These are phyloP conservation scores for Camptogramma bilineatum DNA, from an alignment of 2,888 invertebrate genomes.

Conservation along the genomic window DNA sequence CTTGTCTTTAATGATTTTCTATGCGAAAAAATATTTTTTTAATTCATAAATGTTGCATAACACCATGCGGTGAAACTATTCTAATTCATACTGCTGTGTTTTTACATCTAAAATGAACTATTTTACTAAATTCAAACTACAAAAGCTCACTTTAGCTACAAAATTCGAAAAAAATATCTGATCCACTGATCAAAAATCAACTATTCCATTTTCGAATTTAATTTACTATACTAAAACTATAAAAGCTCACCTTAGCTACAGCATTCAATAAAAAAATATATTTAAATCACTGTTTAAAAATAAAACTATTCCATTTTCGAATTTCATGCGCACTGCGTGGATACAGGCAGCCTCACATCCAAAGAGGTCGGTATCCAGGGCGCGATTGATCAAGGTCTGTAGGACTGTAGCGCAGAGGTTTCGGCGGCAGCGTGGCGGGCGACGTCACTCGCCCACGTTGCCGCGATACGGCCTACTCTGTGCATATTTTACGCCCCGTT, in stretches of 20 bases:
- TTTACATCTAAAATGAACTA: slow-evolving; percentile 4
- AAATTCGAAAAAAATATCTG: slow-evolving; percentile 14
- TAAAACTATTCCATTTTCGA: slow-evolving; percentile 24
- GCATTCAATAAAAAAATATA: slow-evolving; percentile 19
- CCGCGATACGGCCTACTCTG: slow-evolving; percentile 59
- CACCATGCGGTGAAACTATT: slow-evolving; percentile 16
- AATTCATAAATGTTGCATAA: neutral
- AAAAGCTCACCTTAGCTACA: slow-evolving; percentile 54
- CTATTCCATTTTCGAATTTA: slow-evolving; percentile 21
- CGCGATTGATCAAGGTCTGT: slow-evolving; percentile 69
- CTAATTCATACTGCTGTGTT: neutral
- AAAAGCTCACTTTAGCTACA: slow-evolving; percentile 54
- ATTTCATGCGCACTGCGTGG: slow-evolving; percentile 12
- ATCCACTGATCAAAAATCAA: slow-evolving; percentile 9
- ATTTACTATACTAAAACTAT: too few species aligned
- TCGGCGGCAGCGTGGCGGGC: slow-evolving; percentile 74
- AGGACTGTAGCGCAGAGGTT: slow-evolving; percentile 61
- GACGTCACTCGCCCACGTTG: slow-evolving; percentile 68
- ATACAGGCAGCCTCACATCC: slow-evolving; percentile 43
- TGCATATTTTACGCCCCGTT: slow-evolving; percentile 75
- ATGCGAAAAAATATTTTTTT: neutral
- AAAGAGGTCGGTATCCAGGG: slow-evolving; percentile 51
- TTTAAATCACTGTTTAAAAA: slow-evolving; percentile 7
- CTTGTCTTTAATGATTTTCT: neutral
- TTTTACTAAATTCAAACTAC: slow-evolving; percentile 10